phyloP scores from a whole-genome alignment of 2,888 invertebrate species.

The Hedychridium roseum region DNA sequence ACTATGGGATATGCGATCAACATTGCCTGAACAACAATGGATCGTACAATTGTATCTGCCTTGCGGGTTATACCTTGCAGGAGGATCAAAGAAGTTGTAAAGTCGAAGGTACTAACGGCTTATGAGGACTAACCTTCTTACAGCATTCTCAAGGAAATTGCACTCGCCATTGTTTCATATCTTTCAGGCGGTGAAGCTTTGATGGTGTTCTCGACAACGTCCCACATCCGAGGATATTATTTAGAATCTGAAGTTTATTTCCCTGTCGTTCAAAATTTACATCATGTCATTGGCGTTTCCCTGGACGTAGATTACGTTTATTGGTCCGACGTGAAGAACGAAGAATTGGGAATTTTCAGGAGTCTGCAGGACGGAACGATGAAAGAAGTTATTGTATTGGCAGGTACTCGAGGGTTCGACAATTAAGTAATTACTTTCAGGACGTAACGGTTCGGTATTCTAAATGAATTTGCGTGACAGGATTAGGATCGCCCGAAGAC shows the following conservation, averaged over 20 bases:
- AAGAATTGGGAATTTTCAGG: constrained; percentile 76
- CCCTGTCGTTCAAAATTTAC: constrained; percentile 66
- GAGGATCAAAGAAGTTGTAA: constrained; percentile 68
- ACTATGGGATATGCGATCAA: constrained; percentile 75
- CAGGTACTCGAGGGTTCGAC: no score
- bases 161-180: no score
- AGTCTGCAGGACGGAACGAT: constrained; percentile 71
- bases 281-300: constrained; percentile 74
- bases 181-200: constrained; percentile 73
- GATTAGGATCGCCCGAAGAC: constrained; percentile 78
- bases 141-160: no score
- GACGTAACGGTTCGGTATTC: constrained; percentile 3
- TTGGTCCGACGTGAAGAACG: constrained; percentile 79
- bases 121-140: no score
- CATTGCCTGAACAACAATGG: constrained; percentile 70
- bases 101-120: constrained; percentile 63
- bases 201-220: constrained; percentile 74
- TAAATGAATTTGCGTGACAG: constrained; percentile 56
- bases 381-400: constrained; percentile 66
- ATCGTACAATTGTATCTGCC: constrained; percentile 72
- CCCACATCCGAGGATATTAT: constrained; percentile 72
- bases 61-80: constrained; percentile 67
- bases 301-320: constrained; percentile 76
- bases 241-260: constrained; percentile 67
- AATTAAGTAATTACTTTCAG: background rate